Conservation (phyloP, 2,888 invertebrate genomes). For the Ceraclea dissimilis region DNA sequence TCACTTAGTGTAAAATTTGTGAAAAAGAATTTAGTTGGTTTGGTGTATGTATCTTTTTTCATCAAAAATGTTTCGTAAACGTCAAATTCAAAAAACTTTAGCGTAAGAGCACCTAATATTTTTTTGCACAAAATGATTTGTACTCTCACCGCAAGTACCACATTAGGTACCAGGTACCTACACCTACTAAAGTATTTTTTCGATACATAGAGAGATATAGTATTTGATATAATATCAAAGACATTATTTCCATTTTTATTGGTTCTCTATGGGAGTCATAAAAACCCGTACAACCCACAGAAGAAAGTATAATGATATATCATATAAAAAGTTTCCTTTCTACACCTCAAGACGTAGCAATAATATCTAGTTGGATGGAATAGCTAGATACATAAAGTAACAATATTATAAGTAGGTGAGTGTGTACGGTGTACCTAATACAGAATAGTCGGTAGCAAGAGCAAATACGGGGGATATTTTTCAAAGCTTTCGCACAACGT, state of each 20-base stretch:
- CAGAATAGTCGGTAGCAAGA: constrained; percentile 7
- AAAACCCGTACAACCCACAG: constrained; percentile 15
- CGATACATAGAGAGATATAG: background rate
- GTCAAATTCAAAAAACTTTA: too few relatives aligned
- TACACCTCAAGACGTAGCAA: background rate
- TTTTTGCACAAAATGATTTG: too few relatives aligned
- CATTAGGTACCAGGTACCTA: too few relatives aligned
- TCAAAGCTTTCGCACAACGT: constrained; percentile 41
- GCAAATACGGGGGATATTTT: constrained; percentile 39
- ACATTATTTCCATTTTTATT: constrained; percentile 5
- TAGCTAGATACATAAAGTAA: background rate
- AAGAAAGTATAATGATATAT: constrained; percentile 1
- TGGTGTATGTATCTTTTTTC: too few relatives aligned
- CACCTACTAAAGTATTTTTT: too few relatives aligned
- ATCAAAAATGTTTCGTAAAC: too few relatives aligned
- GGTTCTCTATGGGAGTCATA: constrained; percentile 1
- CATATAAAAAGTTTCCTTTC: constrained; percentile 1
- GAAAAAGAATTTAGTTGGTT: too few relatives aligned
- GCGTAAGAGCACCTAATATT: too few relatives aligned
- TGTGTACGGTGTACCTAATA: background rate
- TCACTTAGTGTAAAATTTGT: too few relatives aligned
- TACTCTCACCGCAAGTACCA: too few relatives aligned
- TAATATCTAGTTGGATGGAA: background rate
- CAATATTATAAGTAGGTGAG: too few relatives aligned
- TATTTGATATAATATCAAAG: constrained; percentile 5